Percentiles rank a stretch among this genome's conserved stretches.
These are phyloP conservation scores for Lottia scabra DNA, from an alignment of 2,888 invertebrate species.

Conservation along the genomic window DNA sequence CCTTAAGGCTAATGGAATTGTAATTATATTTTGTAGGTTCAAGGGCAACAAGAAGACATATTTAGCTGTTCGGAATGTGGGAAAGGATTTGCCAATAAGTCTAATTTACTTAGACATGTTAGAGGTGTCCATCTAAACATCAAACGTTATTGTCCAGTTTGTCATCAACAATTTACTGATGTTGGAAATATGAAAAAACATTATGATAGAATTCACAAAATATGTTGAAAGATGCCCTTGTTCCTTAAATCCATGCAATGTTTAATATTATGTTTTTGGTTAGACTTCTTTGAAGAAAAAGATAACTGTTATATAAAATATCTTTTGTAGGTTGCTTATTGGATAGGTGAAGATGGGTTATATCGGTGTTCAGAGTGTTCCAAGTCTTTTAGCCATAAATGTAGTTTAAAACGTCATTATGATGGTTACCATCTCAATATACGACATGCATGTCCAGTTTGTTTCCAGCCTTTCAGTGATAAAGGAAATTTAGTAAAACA, in stretches of 20 bases:
- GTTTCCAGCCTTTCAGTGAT: neutral
- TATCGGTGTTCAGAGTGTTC: neutral
- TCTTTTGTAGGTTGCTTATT: too few relatives aligned
- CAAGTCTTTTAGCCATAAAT: neutral
- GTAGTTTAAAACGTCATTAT: neutral
- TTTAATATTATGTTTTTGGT: too few relatives aligned
- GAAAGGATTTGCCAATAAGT: neutral
- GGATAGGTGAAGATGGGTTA: too few relatives aligned
- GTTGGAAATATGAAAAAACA: neutral
- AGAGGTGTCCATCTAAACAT: neutral
- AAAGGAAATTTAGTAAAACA: neutral
- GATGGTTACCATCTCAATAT: neutral
- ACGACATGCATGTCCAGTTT: neutral
- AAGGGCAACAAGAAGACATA: too few relatives aligned
- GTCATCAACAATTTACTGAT: neutral
- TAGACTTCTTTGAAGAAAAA: too few relatives aligned
- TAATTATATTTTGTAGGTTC: too few relatives aligned
- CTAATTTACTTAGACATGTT: neutral
- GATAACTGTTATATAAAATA: too few relatives aligned
- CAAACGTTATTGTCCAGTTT: neutral
- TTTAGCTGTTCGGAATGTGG: neutral
- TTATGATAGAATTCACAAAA: neutral
- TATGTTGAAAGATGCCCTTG: too few relatives aligned
- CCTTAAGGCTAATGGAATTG: too few relatives aligned
- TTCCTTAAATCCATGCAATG: too few relatives aligned